phyloP scores from a whole-genome alignment of 2,113 vertebrate species.

The Catharus bicknelli region DNA sequence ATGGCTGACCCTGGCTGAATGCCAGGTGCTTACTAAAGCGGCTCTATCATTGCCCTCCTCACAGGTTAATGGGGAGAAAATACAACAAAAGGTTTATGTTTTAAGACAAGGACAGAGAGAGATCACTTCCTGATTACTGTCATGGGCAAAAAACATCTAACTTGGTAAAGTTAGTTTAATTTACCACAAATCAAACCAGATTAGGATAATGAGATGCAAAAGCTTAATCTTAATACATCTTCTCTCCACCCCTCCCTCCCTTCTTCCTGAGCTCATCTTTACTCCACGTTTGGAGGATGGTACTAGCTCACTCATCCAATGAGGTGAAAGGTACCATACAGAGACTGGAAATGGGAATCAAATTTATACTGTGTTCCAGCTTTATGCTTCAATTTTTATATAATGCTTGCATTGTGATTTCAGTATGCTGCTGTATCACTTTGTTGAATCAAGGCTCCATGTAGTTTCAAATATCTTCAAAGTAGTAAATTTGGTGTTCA shows the following conservation, averaged over 20 bases:
- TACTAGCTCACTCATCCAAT: neutral
- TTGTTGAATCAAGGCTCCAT: neutral
- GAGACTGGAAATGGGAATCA: neutral
- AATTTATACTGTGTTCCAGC: neutral
- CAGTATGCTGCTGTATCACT: neutral
- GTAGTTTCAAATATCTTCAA: neutral
- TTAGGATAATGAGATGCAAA: neutral
- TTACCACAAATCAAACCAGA: neutral
- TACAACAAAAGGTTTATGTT: neutral
- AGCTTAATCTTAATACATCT: neutral
- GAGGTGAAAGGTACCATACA: neutral
- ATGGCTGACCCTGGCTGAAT: neutral
- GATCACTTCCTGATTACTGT: neutral
- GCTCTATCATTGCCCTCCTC: neutral
- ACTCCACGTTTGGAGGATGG: neutral
- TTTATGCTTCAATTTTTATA: neutral
- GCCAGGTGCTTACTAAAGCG: neutral
- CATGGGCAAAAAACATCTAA: neutral
- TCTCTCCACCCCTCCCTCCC: neutral
- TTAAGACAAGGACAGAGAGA: neutral
- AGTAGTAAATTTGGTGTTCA: neutral
- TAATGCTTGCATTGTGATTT: neutral
- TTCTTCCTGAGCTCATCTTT: neutral
- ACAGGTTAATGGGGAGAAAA: neutral
- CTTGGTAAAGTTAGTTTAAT: neutral